Evolutionary conservation across 1,140 invertebrate genomes (phyloP), one percentile per base, ranked within the genome.

Genomic region (Bradysia coprophila): DNA sequence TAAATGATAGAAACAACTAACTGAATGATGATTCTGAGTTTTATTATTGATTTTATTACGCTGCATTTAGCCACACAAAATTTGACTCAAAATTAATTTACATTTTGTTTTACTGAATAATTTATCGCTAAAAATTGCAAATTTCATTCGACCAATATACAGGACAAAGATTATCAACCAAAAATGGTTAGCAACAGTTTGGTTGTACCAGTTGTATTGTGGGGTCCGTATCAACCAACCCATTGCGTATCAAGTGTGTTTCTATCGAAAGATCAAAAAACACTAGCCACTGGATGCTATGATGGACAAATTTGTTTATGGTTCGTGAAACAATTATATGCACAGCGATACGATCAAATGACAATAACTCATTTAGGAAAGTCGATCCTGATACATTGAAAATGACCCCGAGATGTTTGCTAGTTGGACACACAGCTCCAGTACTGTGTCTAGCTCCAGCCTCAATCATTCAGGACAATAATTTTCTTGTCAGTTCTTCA

Each of bases 261-360:
- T 54, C 67, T 97, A 39, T 93, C 93, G 4, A 72, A 79, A 43
- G 89, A 97, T 67, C 84, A 93, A 57, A 81, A 76, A 57, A 93
- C 87, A 16, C 71, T 98, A 43, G 80, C 96, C 2, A 98, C 95
- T 19, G 95, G 94, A 24, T 95, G 89, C 58, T 87, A 94, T 54
- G 94, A 98, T 69, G 95, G 95, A 20, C 93, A 98, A 61, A 91
- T 99, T 52, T 92, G 90, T 59, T 70, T 98, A 16, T 99, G 95
- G 95, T 71, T 53, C n/a, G n/a, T n/a, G n/a, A n/a, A n/a, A n/a
- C n/a, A n/a, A n/a, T n/a, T n/a, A n/a, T n/a, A n/a, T n/a, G n/a
- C n/a, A n/a, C n/a, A n/a, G n/a, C n/a, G n/a, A n/a, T n/a, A n/a
- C n/a, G n/a, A n/a, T n/a, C n/a, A n/a, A n/a, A n/a, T n/a, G n/a